Percentiles rank a stretch among this genome's conserved stretches.
These are phyloP conservation scores for Bombylius major DNA, from an alignment of 2,888 invertebrate species.

Conservation along the genomic window DNA sequence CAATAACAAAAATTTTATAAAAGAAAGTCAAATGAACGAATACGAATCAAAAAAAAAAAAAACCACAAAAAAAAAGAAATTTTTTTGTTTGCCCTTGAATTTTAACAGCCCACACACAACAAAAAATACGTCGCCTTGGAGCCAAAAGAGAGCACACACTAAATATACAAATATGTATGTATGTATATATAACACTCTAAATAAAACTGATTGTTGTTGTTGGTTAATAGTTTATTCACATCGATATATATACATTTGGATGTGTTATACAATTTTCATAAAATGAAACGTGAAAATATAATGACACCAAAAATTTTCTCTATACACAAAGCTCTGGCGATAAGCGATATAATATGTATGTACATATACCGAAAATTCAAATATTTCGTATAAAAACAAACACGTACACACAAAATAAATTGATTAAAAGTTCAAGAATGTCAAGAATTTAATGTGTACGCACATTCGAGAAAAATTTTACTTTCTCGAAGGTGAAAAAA, in stretches of 20 bases:
- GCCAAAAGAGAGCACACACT: neutral
- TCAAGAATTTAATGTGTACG: neutral
- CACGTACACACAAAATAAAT: neutral
- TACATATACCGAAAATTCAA: neutral
- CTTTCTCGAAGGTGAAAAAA: neutral
- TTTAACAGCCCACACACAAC: constrained; percentile 3
- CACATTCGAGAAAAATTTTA: neutral
- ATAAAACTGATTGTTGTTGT: too few species aligned
- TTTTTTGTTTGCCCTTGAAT: constrained; percentile 8
- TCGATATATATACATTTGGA: too few species aligned
- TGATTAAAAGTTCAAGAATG: neutral
- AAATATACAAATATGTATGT: too few species aligned
- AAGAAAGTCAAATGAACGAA: neutral
- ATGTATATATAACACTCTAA: too few species aligned
- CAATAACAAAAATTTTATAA: neutral
- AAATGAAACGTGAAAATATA: too few species aligned
- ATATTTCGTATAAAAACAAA: neutral
- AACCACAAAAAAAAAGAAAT: neutral
- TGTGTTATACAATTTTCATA: too few species aligned
- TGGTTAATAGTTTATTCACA: too few species aligned
- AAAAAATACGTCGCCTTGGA: neutral
- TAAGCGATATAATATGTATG: neutral
- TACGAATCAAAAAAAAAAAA: neutral
- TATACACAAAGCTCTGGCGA: too few species aligned
- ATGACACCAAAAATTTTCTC: too few species aligned